Percentiles rank a stretch among this genome's conserved stretches.
These are phyloP conservation scores for Xanthia icteritia DNA, from an alignment of 2,888 invertebrate species.

Conservation along the genomic window DNA sequence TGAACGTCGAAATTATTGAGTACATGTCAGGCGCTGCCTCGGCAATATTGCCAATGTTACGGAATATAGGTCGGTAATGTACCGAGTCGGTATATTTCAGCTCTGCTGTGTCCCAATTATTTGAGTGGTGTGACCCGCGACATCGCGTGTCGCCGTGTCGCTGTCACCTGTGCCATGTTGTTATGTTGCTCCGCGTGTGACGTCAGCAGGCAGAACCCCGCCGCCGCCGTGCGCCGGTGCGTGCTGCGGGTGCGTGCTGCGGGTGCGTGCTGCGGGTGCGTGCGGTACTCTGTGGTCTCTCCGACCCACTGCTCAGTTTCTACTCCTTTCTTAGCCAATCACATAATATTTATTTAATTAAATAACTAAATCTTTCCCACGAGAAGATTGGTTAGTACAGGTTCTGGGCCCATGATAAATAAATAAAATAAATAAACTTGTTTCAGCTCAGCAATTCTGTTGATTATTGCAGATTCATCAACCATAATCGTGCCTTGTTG, in stretches of 20 bases:
- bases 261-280: not conserved
- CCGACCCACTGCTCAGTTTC: not conserved
- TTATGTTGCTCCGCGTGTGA: not conserved
- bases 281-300: not conserved
- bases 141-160: not conserved
- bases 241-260: too few relatives aligned
- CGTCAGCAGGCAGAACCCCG: not conserved
- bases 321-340: not conserved
- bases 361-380: too few relatives aligned
- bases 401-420: not conserved
- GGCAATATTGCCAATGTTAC: slow-evolving; percentile 32
- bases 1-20: slow-evolving; percentile 14
- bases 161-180: not conserved
- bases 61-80: slow-evolving; percentile 15
- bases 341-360: too few relatives aligned
- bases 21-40: slow-evolving; percentile 5
- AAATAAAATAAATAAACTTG: not conserved
- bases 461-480: too few relatives aligned
- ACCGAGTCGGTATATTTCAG: not conserved
- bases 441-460: not conserved
- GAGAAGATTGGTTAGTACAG: not conserved
- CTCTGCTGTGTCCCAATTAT: slow-evolving; percentile 24
- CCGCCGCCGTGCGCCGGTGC: not conserved
- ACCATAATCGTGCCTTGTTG: not conserved
- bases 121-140: not conserved